Evolutionary conservation across 1,140 invertebrate species (phyloP).

Genomic region (Neodiprion virginianus): DNA sequence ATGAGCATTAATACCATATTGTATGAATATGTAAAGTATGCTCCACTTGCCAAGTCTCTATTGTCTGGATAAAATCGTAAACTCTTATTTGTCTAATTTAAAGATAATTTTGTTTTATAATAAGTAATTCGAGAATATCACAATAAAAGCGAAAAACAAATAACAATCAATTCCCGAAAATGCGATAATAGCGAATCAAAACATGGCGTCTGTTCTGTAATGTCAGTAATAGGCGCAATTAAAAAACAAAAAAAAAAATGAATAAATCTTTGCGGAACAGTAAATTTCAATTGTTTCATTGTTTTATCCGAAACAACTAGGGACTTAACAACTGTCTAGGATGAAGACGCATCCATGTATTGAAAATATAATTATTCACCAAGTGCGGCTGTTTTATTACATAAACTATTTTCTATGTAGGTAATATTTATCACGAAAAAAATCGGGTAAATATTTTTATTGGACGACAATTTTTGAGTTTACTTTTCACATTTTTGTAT

Average conservation of each 20-base stretch:
- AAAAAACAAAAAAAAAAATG: slow-evolving; percentile 25
- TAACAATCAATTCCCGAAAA: neutral
- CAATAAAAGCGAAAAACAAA: neutral
- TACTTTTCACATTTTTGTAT: slow-evolving; percentile 17
- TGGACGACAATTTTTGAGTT: slow-evolving; percentile 31
- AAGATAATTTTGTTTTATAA: too few species aligned
- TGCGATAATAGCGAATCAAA: neutral
- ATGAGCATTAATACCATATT: slow-evolving; percentile 55
- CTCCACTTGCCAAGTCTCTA: slow-evolving; percentile 25
- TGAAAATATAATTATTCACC: slow-evolving; percentile 36
- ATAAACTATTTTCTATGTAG: slow-evolving; percentile 15
- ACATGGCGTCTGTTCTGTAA: slow-evolving; percentile 2
- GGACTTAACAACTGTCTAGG: slow-evolving; percentile 10
- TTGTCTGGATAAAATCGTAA: slow-evolving; percentile 25
- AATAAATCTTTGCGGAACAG: neutral
- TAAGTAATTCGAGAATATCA: slow-evolving; percentile 1
- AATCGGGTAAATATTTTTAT: slow-evolving; percentile 28
- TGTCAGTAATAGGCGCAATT: slow-evolving; percentile 26
- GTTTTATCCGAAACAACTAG: slow-evolving; percentile 14
- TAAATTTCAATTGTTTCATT: slow-evolving; percentile 6
- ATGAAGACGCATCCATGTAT: slow-evolving; percentile 21
- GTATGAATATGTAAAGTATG: slow-evolving; percentile 46
- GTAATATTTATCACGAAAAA: slow-evolving; percentile 31
- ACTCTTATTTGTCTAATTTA: neutral
- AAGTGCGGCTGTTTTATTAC: slow-evolving; percentile 16